Evolutionary conservation across 2,113 vertebrate species (phyloP), one percentile per base, ranked within the genome.

Genomic region (Etia nguti): DNA sequence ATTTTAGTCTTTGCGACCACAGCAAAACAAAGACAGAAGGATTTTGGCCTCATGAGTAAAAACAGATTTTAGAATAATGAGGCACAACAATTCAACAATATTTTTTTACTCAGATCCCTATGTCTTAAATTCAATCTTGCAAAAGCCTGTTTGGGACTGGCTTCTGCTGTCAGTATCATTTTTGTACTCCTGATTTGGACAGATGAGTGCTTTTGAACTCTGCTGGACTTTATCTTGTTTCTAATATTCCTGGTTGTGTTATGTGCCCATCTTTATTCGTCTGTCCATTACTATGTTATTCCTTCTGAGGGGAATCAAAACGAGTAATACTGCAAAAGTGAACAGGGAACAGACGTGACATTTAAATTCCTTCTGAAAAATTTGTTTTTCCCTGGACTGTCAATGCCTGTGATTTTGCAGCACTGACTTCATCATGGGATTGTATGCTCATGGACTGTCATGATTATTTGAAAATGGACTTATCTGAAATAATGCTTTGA

Each of bases 1-100:
- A 68, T 85, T 83, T 83, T 70, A 29, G 60, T 75, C 34, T 70
- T 80, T 4, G 36, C 24, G 34, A 54, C 48, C 29, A 43, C 36
- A 80, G 82, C 36, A 56, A 88, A 94, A 79, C 34, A 84, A 88
- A 91, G 85, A 73, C 93, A 94, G 50, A 90, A 93, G 92, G 11
- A 68, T 26, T 81, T 85, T 79, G 26, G 56, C 38, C 54, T 38
- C 8, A n/a, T 62, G 70, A 80, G 62, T 80, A 73, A 82, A 34
- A 80, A 54, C 6, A 68, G 34, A 84, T 79, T 18, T 82, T 26
- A n/a, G 9, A 77, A 88, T 55, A 80, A n/a, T n/a, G 12, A 34
- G 9, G n/a, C 26, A 46, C 6, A 15, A 54, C 16, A 80, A 77
- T n/a, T n/a, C 31, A 56, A 65, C 77, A 79, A 36, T 24, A 12